phyloP scores from a whole-genome alignment of 2,113 vertebrate genomes.

The Phylloscopus trochilus region DNA sequence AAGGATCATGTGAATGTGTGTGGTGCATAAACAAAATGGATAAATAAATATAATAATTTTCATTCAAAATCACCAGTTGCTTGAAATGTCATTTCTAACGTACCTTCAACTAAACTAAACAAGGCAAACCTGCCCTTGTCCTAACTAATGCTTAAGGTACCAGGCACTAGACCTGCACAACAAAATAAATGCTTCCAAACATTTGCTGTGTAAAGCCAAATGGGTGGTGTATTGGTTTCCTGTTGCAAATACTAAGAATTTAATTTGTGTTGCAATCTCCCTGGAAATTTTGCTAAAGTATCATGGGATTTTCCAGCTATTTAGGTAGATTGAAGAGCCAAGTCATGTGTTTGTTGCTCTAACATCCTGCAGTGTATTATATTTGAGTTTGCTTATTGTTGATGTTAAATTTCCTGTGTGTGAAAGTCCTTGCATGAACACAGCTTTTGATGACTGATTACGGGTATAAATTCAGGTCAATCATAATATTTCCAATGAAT shows the following conservation, averaged over 20 bases:
- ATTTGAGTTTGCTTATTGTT: neutral
- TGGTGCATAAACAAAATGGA: neutral
- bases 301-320: neutral
- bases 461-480: neutral
- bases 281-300: neutral
- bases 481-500: neutral
- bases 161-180: neutral
- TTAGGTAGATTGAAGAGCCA: neutral
- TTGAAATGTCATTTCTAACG: neutral
- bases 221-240: neutral
- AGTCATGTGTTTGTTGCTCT: neutral
- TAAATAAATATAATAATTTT: neutral
- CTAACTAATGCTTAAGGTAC: neutral
- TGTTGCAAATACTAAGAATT: neutral
- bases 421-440: neutral
- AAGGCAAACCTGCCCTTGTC: neutral
- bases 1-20: accelerated
- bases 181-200: neutral
- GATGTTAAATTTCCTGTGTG: constrained; percentile 8
- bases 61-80: neutral
- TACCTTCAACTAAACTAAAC: neutral
- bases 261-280: neutral
- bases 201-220: neutral
- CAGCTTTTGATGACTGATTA: constrained; percentile 7
- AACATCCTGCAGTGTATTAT: neutral